phyloP scores from a whole-genome alignment of 2,888 invertebrate genomes.

The Callosobruchus maculatus region DNA sequence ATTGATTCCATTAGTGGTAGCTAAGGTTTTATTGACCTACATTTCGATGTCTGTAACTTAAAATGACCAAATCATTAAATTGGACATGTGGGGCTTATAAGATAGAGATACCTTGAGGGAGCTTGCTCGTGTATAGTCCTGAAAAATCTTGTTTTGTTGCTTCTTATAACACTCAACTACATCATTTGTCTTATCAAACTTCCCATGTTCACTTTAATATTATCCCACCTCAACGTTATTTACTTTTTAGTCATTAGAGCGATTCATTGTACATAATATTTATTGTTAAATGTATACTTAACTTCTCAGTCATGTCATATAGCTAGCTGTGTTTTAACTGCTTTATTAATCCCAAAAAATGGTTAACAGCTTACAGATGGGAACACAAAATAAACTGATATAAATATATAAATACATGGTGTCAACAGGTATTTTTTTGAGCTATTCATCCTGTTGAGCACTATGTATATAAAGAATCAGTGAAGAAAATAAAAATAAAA shows the following conservation, averaged over 20 bases:
- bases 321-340: not conserved
- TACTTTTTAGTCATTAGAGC: not conserved
- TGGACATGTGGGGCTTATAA: not conserved
- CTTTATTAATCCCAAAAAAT: too few species aligned
- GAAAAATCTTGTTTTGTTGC: too few species aligned
- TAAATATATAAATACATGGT: too few species aligned
- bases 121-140: too few species aligned
- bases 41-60: not conserved
- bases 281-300: not conserved
- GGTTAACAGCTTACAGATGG: too few species aligned
- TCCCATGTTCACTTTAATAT: not conserved
- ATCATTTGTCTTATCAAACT: not conserved
- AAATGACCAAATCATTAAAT: not conserved
- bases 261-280: not conserved
- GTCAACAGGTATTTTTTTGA: too few species aligned
- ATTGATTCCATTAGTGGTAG: not conserved
- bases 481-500: too few species aligned
- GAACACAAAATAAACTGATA: too few species aligned
- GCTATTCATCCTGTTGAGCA: too few species aligned
- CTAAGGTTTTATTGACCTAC: not conserved
- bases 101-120: not conserved
- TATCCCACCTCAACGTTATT: not conserved
- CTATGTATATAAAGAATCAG: too few species aligned
- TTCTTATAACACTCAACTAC: not conserved
- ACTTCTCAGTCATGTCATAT: not conserved